Evolutionary conservation across 2,797 vertebrate species (phyloP), one percentile per base, ranked within the genome.

Genomic region (Zalophus californianus): DNA sequence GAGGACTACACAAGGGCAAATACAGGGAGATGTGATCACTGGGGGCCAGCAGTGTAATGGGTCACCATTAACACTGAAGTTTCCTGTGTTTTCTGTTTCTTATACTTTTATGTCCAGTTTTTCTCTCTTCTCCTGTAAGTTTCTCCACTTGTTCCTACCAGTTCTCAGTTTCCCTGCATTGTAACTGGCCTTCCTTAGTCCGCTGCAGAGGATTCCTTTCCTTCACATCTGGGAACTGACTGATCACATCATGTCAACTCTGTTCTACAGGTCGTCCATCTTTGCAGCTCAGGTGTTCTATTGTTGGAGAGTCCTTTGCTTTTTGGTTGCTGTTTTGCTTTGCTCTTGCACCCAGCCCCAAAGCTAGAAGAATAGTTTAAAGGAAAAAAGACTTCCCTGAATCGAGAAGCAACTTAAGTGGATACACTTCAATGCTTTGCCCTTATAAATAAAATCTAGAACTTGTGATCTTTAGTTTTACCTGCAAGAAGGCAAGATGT

Each of bases 351-450:
- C 44, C 52, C 60, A 18, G 38, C 44, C 60, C 86, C 52, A 90
- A 95, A 90, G 44, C 50, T 70, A 9, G 27, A 91, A 77, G 58
- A 89, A 32, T 79, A 80, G 20, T 78, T 83, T 50, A 90, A 83
- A 90, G 78, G 66, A 48, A 90, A 91, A 82, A 58, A 50, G 70
- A 60, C 10, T 77, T 41, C 38, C 70, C 20, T 90, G 15, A 14
- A 64, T 94, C 3, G n/a, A 52, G 56, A 48, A 70, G 54, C 27
- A 96, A 44, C 35, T 80, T 62, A 60, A 13, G 4, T 54, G 8
- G 82, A 56, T 29, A 82, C 0, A 32, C 38, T 77, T 86, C 93
- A 86, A 64, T 77, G 48, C 20, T 77, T 83, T 86, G 64, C 29
- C 35, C 16, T 92, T 52, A 38, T 29, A 73, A 82, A 72, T 78